phyloP scores from a whole-genome alignment of 2,113 vertebrate genomes.

The Thunnus maccoyii region DNA sequence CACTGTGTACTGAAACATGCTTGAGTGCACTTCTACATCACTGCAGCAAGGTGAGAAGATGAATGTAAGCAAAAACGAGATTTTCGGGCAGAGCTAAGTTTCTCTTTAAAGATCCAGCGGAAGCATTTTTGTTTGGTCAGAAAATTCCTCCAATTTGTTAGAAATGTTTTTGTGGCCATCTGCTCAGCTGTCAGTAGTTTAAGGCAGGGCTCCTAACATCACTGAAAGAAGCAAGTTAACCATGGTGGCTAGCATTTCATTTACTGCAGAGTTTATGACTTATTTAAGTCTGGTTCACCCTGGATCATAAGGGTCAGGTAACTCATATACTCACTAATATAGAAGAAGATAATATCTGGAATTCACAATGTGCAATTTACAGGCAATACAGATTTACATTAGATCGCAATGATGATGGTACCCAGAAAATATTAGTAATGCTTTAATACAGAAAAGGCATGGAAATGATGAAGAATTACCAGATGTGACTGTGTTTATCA shows the following conservation, averaged over 20 bases:
- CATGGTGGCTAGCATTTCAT: background rate
- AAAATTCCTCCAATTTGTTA: background rate
- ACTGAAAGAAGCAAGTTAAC: background rate
- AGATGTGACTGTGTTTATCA: too few relatives aligned
- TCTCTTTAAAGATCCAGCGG: background rate
- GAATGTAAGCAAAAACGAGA: too few relatives aligned
- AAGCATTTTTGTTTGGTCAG: background rate
- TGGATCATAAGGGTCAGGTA: background rate
- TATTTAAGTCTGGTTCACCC: background rate
- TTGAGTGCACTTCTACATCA: too few relatives aligned
- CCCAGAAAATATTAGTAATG: background rate
- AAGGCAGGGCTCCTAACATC: background rate
- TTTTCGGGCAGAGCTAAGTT: too few relatives aligned
- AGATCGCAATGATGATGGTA: background rate
- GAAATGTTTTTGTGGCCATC: background rate
- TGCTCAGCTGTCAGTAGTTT: background rate
- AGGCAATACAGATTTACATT: constrained; percentile 1
- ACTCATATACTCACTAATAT: background rate
- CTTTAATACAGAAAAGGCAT: background rate
- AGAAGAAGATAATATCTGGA: background rate
- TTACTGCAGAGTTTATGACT: background rate
- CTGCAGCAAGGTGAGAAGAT: too few relatives aligned
- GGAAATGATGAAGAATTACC: too few relatives aligned
- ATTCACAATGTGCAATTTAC: background rate
- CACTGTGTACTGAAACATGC: too few relatives aligned